phyloP scores from a whole-genome alignment of 1,140 invertebrate genomes.

The Diachasmimorpha longicaudata region DNA sequence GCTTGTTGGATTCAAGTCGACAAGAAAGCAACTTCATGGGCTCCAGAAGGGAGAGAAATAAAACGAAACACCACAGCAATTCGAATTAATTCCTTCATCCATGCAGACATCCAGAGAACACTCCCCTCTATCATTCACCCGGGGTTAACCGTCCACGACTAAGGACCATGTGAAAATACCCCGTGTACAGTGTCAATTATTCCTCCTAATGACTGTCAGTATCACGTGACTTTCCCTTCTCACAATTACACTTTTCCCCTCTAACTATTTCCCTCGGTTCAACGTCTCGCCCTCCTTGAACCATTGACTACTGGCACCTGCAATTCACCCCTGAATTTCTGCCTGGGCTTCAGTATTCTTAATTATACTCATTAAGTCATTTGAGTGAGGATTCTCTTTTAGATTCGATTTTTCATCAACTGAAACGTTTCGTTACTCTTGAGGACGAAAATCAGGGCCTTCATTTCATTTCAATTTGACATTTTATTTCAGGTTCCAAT shows the following conservation, averaged over 20 bases:
- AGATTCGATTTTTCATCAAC: too few relatives aligned
- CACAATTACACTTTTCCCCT: background rate
- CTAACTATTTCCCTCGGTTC: background rate
- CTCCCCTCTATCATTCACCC: background rate
- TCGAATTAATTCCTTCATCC: background rate
- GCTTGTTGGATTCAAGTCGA: background rate
- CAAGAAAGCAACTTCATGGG: background rate
- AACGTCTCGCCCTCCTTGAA: too few relatives aligned
- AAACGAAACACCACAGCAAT: background rate
- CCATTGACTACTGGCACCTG: too few relatives aligned
- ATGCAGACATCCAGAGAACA: too few relatives aligned
- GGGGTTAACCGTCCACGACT: background rate
- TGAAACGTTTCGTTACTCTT: too few relatives aligned
- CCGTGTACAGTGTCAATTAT: slow-evolving; percentile 19
- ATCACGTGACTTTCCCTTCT: slow-evolving; percentile 1
- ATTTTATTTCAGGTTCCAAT: too few relatives aligned
- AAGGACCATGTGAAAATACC: background rate
- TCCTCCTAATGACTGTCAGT: slow-evolving; percentile 5
- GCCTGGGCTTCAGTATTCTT: too few relatives aligned
- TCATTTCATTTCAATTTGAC: too few relatives aligned
- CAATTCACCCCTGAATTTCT: too few relatives aligned
- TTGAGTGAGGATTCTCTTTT: too few relatives aligned
- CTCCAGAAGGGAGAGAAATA: background rate
- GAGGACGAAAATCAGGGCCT: too few relatives aligned
- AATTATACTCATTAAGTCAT: too few relatives aligned